Base-by-base conservation (phyloP, 1,140 invertebrate species). In the Tetragnatha versicolor region DNA sequence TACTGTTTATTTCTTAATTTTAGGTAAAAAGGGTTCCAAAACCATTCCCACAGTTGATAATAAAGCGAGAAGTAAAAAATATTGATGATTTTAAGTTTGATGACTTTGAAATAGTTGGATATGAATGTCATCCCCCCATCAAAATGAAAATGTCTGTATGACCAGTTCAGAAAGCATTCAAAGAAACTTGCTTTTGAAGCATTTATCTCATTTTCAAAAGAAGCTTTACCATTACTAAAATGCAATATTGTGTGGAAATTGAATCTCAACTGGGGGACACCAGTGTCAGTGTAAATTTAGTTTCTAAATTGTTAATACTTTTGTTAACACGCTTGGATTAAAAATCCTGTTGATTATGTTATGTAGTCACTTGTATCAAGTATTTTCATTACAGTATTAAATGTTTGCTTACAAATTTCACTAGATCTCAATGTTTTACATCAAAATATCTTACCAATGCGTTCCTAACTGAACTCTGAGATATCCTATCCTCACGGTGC, bases 131-230 rank as follows among this genome's bases (percentile, higher is more conserved):
- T 86, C 90, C 92, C 2, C 95, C 93, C 86, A 94, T 99, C 81
- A 88, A 89, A 70, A 98, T 99, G 97, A 89, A 93, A 83, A 98
- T 99, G 97, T 96, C 98, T 81, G 93, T 99, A 49, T 99, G 88
- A 91, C n/a, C n/a, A n/a, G n/a, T n/a, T n/a, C n/a, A n/a, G n/a
- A n/a, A n/a, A n/a, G n/a, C n/a, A n/a, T n/a, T n/a, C n/a, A n/a
- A n/a, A n/a, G n/a, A n/a, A n/a, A n/a, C n/a, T n/a, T n/a, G n/a
- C n/a, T n/a, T n/a, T n/a, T n/a, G n/a, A n/a, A n/a, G n/a, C n/a
- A n/a, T n/a, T n/a, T n/a, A n/a, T n/a, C n/a, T n/a, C n/a, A n/a
- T n/a, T n/a, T n/a, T n/a, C n/a, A n/a, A n/a, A n/a, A n/a, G n/a
- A n/a, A n/a, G n/a, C n/a, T n/a, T n/a, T n/a, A n/a, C n/a, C n/a